These are phyloP conservation scores for Watsonalla cultraria DNA, from an alignment of 2,888 invertebrate genomes.

Conservation along the genomic window DNA sequence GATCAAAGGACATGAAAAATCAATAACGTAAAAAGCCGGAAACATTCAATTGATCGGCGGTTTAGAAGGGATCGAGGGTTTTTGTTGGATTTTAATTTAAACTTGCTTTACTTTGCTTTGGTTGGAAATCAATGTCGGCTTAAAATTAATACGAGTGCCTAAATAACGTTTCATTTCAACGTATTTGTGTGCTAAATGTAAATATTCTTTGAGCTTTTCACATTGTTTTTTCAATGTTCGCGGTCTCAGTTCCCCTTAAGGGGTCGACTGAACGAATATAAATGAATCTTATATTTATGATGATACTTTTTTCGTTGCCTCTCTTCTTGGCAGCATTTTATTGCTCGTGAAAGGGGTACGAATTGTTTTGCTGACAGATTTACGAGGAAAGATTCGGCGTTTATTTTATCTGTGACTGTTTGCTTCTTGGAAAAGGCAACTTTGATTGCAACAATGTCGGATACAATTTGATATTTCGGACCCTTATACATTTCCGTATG, in stretches of 20 bases:
- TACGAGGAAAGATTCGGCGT: conserved; percentile 73
- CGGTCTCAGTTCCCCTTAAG: conserved; percentile 55
- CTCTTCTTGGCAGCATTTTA: conserved; percentile 73
- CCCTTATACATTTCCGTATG: conserved; percentile 21
- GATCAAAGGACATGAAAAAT: conserved; percentile 60
- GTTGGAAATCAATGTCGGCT: conserved; percentile 19
- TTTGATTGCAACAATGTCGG: conserved; percentile 40
- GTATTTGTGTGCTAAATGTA: conserved; percentile 15
- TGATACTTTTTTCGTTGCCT: conserved; percentile 72
- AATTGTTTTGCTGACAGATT: conserved; percentile 78
- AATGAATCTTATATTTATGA: conserved; percentile 78
- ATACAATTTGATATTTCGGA: conserved; percentile 36
- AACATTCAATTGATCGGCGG: conserved; percentile 57
- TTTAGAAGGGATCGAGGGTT: conserved; percentile 54
- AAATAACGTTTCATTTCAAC: conserved; percentile 2
- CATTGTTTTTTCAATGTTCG: conserved; percentile 47
- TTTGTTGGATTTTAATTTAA: conserved; percentile 67
- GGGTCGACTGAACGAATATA: conserved; percentile 72
- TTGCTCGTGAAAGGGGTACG: conserved; percentile 76
- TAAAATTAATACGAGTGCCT: conserved; percentile 20
- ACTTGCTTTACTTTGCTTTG: conserved; percentile 42
- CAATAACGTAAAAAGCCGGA: conserved; percentile 56
- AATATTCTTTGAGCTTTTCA: conserved; percentile 23
- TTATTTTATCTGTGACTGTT: conserved; percentile 69
- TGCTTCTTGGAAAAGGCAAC: conserved; percentile 45